phyloP scores from a whole-genome alignment of 2,113 vertebrate genomes.

The Leiothrix lutea region DNA sequence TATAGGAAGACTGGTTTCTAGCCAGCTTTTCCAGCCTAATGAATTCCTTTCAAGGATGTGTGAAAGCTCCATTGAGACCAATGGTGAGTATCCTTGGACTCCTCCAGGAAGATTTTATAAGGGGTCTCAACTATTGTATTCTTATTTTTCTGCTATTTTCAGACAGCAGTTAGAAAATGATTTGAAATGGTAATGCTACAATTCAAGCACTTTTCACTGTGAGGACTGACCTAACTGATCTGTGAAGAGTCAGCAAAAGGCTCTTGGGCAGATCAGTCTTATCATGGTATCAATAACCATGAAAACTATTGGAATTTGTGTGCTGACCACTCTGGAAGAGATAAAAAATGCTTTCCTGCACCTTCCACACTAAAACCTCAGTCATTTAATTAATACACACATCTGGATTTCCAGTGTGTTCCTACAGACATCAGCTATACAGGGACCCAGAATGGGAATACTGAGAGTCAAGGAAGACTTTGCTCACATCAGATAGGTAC shows the following conservation, averaged over 20 bases:
- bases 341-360: neutral
- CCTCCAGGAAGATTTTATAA: slow-evolving; percentile 3
- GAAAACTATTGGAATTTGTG: neutral
- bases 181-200: neutral
- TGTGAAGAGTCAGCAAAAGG: neutral
- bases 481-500: neutral
- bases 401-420: neutral
- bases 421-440: neutral
- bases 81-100: slow-evolving; percentile 31
- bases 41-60: slow-evolving; percentile 53
- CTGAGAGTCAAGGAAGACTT: neutral
- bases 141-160: slow-evolving; percentile 26
- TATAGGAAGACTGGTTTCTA: slow-evolving; percentile 29
- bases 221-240: neutral
- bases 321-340: neutral
- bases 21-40: slow-evolving; percentile 47
- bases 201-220: neutral
- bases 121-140: neutral
- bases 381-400: neutral
- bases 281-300: neutral
- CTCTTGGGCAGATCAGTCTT: neutral
- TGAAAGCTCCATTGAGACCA: slow-evolving; percentile 40
- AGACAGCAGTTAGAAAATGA: neutral
- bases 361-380: neutral
- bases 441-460: neutral